phyloP scores from a whole-genome alignment of 2,888 invertebrate species.

The Gymnoscelis rufifasciata region DNA sequence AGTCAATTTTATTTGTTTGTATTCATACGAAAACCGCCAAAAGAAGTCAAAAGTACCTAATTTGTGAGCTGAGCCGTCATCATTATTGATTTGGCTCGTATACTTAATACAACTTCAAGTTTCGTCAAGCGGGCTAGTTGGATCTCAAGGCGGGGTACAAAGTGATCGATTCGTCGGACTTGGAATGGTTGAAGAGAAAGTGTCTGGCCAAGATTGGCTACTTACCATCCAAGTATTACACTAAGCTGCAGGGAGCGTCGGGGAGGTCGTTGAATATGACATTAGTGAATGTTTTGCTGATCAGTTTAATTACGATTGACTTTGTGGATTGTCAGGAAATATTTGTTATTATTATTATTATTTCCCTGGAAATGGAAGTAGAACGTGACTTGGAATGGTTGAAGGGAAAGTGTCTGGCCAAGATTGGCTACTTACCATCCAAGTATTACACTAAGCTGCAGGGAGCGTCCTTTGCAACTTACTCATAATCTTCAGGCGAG shows the following conservation, averaged over 20 bases:
- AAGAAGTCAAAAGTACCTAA: too few relatives aligned
- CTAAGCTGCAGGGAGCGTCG: constrained; percentile 91
- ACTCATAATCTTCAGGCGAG: constrained; percentile 70
- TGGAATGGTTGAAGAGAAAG: constrained; percentile 99
- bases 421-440: constrained; percentile 95
- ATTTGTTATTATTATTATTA: too few relatives aligned
- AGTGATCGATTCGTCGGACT: constrained; percentile 95
- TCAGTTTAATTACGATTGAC: too few relatives aligned
- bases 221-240: constrained; percentile 97
- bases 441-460: constrained; percentile 95
- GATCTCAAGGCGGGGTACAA: constrained; percentile 95
- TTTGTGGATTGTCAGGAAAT: too few relatives aligned
- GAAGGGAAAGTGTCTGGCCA: constrained; percentile 96
- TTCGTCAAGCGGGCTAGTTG: constrained; percentile 94
- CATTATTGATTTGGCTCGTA: too few relatives aligned
- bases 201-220: constrained; percentile 93
- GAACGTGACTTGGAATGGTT: constrained; percentile 99
- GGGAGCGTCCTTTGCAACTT: constrained; percentile 94
- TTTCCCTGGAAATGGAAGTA: too few relatives aligned
- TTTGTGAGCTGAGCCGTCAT: too few relatives aligned
- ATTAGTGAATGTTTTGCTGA: too few relatives aligned
- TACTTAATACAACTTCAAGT: constrained; percentile 97
- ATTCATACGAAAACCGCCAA: too few relatives aligned
- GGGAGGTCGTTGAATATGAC: too few relatives aligned
- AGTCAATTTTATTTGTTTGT: not conserved